A percentile compares a stretch with the other conserved stretches of the same genome.
Evolutionary conservation across 2,888 invertebrate genomes (phyloP).

Genomic region (Folsomia candida): DNA sequence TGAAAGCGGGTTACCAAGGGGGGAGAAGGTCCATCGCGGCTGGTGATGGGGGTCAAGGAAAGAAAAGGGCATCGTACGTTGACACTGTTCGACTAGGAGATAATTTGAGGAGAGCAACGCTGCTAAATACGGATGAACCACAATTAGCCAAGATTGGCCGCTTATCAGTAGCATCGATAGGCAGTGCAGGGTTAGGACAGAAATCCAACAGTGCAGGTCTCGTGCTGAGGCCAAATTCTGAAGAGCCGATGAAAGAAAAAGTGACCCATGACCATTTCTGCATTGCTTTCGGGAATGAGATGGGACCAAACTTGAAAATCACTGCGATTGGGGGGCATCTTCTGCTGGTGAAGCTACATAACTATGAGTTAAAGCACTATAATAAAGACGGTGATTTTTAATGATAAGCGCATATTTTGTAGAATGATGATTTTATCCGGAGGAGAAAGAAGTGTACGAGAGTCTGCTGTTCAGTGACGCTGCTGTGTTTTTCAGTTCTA

Average conservation of each 20-base stretch:
- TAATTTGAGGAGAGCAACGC: too few species aligned
- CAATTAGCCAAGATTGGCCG: too few species aligned
- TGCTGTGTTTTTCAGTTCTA: neutral
- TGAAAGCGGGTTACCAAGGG: neutral
- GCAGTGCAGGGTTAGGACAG: neutral
- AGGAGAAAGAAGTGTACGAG: neutral
- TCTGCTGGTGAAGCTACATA: neutral
- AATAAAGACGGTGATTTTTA: neutral
- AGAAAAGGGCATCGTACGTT: neutral
- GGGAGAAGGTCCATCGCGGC: neutral
- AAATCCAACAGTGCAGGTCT: neutral
- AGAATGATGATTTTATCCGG: conserved; percentile 8
- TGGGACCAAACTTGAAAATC: neutral
- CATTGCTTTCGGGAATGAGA: neutral
- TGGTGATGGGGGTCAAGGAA: too few species aligned
- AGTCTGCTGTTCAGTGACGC: neutral
- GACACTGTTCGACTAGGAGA: neutral
- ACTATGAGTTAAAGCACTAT: neutral
- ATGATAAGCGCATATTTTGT: neutral
- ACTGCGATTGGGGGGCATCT: neutral
- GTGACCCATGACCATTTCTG: neutral
- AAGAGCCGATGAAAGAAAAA: neutral
- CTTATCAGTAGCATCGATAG: neutral
- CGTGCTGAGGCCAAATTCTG: neutral
- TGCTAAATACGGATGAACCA: too few species aligned